Conservation (phyloP, 1,140 invertebrate genomes). For the Macrosteles quadrilineatus region DNA sequence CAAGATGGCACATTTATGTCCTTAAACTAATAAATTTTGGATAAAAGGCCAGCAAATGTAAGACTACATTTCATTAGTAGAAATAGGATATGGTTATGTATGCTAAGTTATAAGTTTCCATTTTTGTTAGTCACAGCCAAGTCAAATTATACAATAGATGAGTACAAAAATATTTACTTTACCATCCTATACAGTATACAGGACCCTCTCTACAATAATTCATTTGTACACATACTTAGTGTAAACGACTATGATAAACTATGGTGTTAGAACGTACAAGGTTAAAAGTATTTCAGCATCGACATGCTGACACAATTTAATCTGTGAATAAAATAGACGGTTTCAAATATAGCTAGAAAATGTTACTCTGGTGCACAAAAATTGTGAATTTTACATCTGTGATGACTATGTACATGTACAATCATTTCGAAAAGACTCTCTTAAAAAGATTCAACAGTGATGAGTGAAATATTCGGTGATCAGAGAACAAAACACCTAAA, state of each 20-base stretch:
- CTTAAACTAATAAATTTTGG: too few species aligned
- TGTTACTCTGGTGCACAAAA: neutral
- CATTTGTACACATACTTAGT: neutral
- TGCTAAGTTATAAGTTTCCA: neutral
- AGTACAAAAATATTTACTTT: constrained; percentile 13
- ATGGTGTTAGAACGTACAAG: neutral
- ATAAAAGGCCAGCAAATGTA: neutral
- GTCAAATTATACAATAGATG: constrained; percentile 14
- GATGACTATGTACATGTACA: neutral
- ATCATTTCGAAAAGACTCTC: neutral
- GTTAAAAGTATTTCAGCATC: neutral
- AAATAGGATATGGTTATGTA: constrained; percentile 11
- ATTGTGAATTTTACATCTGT: neutral
- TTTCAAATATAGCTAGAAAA: neutral
- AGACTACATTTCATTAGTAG: neutral
- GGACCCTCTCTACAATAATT: neutral
- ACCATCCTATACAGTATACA: neutral
- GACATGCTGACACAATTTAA: neutral
- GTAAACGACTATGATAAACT: neutral
- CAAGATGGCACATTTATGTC: too few species aligned
- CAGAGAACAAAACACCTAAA: neutral
- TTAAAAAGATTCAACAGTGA: neutral
- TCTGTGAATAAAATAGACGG: neutral
- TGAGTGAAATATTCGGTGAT: neutral
- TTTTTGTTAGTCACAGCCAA: constrained; percentile 1